Percentiles rank a stretch among this genome's conserved stretches.
Evolutionary conservation across 2,888 invertebrate species (phyloP).

Genomic region (Ectemnius cavifrons): DNA sequence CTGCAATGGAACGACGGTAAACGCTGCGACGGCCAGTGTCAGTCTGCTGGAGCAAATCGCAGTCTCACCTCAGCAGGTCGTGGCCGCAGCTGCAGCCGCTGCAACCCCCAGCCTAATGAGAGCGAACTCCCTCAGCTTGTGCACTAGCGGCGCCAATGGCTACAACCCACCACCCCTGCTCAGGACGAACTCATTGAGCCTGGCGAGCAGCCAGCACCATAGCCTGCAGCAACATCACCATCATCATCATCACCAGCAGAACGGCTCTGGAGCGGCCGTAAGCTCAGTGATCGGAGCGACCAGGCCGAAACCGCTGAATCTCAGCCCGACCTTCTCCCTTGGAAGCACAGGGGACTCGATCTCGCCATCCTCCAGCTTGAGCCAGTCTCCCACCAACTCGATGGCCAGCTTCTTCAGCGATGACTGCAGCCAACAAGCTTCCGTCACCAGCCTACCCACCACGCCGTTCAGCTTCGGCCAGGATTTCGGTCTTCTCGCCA

Average conservation of each 20-base stretch:
- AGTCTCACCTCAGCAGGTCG: constrained; percentile 79
- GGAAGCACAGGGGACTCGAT: constrained; percentile 81
- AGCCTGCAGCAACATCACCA: constrained; percentile 50
- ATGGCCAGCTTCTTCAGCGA: constrained; percentile 82
- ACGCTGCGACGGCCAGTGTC: constrained; percentile 41
- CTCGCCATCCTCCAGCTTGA: constrained; percentile 82
- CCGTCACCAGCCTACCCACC: constrained; percentile 71
- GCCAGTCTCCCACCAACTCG: constrained; percentile 83
- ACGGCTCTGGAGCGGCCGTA: constrained; percentile 41
- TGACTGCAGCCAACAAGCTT: constrained; percentile 77
- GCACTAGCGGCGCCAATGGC: constrained; percentile 47
- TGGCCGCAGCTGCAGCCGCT: constrained; percentile 61
- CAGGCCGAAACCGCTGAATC: constrained; percentile 75
- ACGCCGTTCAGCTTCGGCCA: constrained; percentile 72
- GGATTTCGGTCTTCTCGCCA: constrained; percentile 74
- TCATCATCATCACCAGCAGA: constrained; percentile 57
- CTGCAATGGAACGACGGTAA: constrained; percentile 53
- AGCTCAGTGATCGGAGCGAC: constrained; percentile 67
- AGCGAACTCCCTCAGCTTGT: constrained; percentile 74
- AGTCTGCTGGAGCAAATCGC: constrained; percentile 79
- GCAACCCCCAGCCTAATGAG: constrained; percentile 61
- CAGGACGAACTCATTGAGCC: constrained; percentile 68
- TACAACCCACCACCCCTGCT: constrained; percentile 62
- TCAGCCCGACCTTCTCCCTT: constrained; percentile 77
- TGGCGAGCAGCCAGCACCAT: constrained; percentile 65